Base-by-base conservation (phyloP, 2,113 vertebrate genomes). In the Semicossyphus pulcher region DNA sequence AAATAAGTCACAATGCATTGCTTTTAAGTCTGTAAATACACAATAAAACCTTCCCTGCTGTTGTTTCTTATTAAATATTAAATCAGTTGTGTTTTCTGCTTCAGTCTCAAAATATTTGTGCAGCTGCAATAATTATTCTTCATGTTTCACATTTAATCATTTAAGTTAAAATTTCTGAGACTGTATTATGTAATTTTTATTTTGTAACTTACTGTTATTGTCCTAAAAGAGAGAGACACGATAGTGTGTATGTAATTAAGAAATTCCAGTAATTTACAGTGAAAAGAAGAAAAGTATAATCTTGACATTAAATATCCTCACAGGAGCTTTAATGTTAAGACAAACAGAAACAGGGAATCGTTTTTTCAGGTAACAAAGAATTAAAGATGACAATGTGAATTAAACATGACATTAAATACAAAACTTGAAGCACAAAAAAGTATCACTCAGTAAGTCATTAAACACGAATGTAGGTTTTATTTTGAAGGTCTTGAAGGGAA, bases 11-110 rank as follows among this genome's bases (percentile, higher is more conserved):
- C 49, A 59, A 62, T 57, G 67, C 53, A 52, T 72, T 81, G 77
- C 75, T 86, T 73, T 81, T 68, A 59, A 57, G 59, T 36, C 37
- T 76, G 78, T 84, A 81, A 80, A 84, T 74, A 84, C 76, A 82
- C 56, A 23, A 81, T 73, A 52, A 76, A 84, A 67, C 37, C 49
- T 76, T 76, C 67, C 52, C 26, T 8, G 28, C 72, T 81, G 78
- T 76, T 78, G 66, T 78, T 83, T 78, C 59, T 75, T 32, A 71
- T 73, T 80, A 68, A 65, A 69, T 53, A 65, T 63, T 47, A 53
- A 69, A 80, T 52, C 21, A 28, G 18, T 62, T 61, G 45, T 76
- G 37, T 61, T 75, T 58, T 63, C 16, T 76, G 65, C 34, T 48
- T 73, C 39, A 48, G 29, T 37, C 5, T 65, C 45, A 21, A 12